Evolutionary conservation across 2,797 vertebrate genomes (phyloP).

Genomic region (Rhyacichthys aspro): DNA sequence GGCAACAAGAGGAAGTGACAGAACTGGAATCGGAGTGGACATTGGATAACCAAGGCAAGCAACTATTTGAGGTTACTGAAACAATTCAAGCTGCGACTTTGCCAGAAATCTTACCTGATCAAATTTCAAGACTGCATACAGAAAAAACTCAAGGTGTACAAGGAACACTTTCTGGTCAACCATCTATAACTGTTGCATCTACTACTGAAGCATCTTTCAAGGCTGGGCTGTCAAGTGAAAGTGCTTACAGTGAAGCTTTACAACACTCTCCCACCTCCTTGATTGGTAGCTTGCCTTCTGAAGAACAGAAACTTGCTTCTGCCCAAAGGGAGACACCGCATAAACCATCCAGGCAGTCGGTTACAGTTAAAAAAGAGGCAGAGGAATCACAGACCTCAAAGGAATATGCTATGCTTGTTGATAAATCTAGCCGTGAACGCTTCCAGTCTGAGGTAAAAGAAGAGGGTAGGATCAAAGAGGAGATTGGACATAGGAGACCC

Average conservation of each 20-base stretch:
- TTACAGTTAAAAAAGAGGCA: slow-evolving; percentile 15
- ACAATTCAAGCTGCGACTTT: slow-evolving; percentile 1
- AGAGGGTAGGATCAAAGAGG: slow-evolving; percentile 24
- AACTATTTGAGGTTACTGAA: slow-evolving; percentile 28
- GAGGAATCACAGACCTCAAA: slow-evolving; percentile 29
- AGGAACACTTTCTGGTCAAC: slow-evolving; percentile 2
- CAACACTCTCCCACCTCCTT: slow-evolving; percentile 11
- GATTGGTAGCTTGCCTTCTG: slow-evolving; percentile 2
- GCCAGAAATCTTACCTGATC: slow-evolving; percentile 9
- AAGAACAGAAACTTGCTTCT: slow-evolving; percentile 22
- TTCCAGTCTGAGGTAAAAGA: slow-evolving; percentile 52
- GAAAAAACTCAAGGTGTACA: slow-evolving; percentile 3
- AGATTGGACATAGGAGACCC: slow-evolving; percentile 21
- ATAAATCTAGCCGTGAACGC: slow-evolving; percentile 39
- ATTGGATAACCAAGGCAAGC: slow-evolving; percentile 54
- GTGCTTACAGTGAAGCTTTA: not conserved
- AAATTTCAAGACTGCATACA: slow-evolving; percentile 5
- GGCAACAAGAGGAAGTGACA: slow-evolving; percentile 80
- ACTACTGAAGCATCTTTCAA: slow-evolving; percentile 3
- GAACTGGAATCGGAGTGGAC: slow-evolving; percentile 80
- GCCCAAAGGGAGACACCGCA: not conserved
- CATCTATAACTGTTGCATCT: slow-evolving; percentile 1
- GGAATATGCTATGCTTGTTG: slow-evolving; percentile 6
- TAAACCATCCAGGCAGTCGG: slow-evolving; percentile 18
- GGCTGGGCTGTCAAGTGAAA: not conserved